Evolutionary conservation across 2,797 vertebrate species (phyloP), one percentile per base, ranked within the genome.

Genomic region (Chrysocyon brachyurus): DNA sequence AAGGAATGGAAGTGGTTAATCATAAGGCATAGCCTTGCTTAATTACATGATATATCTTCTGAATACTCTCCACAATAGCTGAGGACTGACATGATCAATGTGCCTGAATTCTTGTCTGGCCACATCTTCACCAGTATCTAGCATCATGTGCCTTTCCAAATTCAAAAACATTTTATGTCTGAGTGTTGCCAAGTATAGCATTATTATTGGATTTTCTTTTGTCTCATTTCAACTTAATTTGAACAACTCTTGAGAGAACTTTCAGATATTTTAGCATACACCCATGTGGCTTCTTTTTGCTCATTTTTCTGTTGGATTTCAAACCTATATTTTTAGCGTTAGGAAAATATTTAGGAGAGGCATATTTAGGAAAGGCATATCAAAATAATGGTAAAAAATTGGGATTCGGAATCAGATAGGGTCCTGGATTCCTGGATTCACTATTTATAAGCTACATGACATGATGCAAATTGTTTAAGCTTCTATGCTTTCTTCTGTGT

Each of bases 141-240:
- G 46, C 28, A 90, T 79, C 12, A 1, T 14, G 21, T 4, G 31
- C 12, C 17, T 70, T 57, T n/a, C 57, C 54, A 49, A 19, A 0
- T 63, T 83, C 11, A 46, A 46, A 46, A 46, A 46, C 40, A 46
- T 46, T 46, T 46, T 46, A 46, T 46, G 33, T 26, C 61, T 5
- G n/a, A 92, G 52, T 63, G 52, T 81, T 88, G 26, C 8, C 49
- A 54, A 17, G 15, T 81, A 90, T 46, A 56, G 94, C 63, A 85
- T 57, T 81, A 11, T 28, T 87, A 63, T 75, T 85, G 59, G 81
- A 57, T 88, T 94, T 87, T 4, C 24, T 17, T 66, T 87, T 97
- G 64, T 88, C 36, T 90, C 14, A 82, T 81, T 96, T 94, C 86
- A 77, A 56, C 6, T 92, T 96, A 57, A 24, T 93, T 63, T 56